A percentile compares a stretch with the other conserved stretches of the same genome.
Conservation (phyloP, 2,113 vertebrate genomes). For the Entelurus aequoreus region DNA sequence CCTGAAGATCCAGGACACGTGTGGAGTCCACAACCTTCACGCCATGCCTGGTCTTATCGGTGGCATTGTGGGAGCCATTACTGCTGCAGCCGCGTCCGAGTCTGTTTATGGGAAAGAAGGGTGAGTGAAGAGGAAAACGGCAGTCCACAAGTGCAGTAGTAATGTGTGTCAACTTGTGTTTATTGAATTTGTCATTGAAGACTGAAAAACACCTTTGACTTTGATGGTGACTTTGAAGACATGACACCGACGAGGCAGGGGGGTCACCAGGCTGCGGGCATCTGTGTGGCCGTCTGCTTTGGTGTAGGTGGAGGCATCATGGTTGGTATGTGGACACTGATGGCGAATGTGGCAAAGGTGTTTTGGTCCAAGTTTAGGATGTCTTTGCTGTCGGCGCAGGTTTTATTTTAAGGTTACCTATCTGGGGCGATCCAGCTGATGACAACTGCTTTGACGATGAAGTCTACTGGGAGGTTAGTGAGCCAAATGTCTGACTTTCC, state of each 20-base stretch:
- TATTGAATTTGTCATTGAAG: constrained; percentile 54
- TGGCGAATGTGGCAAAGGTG: no score
- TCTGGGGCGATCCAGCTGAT: constrained; percentile 86
- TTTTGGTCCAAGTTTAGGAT: not conserved
- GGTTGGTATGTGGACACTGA: constrained; percentile 58
- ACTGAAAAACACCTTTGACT: constrained; percentile 74
- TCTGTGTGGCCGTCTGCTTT: constrained; percentile 83
- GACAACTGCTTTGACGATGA: constrained; percentile 90
- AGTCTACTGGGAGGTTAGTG: constrained; percentile 92
- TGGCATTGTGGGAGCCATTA: constrained; percentile 88
- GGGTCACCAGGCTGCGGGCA: constrained; percentile 80
- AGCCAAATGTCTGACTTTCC: not conserved
- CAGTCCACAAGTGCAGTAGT: not conserved
- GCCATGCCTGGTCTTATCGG: constrained; percentile 90
- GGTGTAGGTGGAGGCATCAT: constrained; percentile 83
- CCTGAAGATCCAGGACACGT: constrained; percentile 90
- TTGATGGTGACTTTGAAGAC: constrained; percentile 29
- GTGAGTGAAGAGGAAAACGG: constrained; percentile 60
- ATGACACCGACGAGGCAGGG: constrained; percentile 73
- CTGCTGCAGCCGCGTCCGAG: constrained; percentile 74
- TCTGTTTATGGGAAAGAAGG: constrained; percentile 75
- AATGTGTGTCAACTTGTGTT: not conserved
- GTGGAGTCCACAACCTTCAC: constrained; percentile 95
- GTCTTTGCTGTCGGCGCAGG: constrained; percentile 64
- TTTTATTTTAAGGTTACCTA: constrained; percentile 81